Evolutionary conservation across 2,113 vertebrate genomes (phyloP).

Genomic region (Cisticola juncidis): DNA sequence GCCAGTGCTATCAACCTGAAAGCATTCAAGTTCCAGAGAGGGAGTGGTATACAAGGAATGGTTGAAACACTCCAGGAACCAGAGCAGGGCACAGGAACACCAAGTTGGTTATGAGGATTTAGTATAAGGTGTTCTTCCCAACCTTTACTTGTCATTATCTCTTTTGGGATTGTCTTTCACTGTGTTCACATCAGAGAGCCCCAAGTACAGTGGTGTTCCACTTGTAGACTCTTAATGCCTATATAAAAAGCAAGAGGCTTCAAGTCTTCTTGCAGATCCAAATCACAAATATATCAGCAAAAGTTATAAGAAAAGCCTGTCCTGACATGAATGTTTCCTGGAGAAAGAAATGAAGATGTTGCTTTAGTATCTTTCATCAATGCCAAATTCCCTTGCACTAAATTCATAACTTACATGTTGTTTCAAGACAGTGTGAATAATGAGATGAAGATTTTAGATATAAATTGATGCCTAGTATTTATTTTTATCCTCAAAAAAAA

Average conservation of each 20-base stretch:
- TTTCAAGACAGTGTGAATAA: not conserved
- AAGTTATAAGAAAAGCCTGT: not conserved
- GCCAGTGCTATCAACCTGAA: not conserved
- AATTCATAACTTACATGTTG: not conserved
- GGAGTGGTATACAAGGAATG: rapidly evolving
- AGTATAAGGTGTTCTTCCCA: not conserved
- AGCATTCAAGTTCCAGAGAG: not conserved
- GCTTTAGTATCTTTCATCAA: not conserved
- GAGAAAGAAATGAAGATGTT: not conserved
- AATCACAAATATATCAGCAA: not conserved
- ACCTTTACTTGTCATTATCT: not conserved
- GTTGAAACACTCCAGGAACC: not conserved
- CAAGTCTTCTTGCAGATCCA: not conserved
- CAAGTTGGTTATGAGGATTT: not conserved
- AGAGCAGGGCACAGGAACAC: not conserved
- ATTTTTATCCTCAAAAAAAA: not conserved
- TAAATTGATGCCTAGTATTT: not conserved
- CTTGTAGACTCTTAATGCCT: not conserved
- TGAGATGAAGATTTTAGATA: not conserved
- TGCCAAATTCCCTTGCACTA: not conserved
- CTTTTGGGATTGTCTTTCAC: not conserved
- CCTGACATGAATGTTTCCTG: not conserved
- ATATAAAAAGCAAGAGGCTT: not conserved
- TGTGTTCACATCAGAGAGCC: not conserved
- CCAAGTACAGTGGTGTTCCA: not conserved